Conservation (phyloP, 2,113 vertebrate genomes). For the Vimba vimba region DNA sequence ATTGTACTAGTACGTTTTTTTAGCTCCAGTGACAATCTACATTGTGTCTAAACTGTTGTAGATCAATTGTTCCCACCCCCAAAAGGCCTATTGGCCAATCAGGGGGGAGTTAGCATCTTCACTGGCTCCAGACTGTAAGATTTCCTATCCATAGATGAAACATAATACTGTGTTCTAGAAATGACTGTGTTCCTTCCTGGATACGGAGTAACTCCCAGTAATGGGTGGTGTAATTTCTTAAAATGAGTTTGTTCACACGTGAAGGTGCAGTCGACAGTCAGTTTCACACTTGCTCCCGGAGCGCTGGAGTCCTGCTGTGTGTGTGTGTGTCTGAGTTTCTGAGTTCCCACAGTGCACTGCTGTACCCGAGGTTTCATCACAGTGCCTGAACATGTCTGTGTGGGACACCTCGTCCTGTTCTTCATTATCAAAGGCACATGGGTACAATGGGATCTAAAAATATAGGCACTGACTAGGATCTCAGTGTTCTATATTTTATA, state of each 20-base stretch:
- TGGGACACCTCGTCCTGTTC: background rate
- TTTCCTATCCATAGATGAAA: conserved; percentile 22
- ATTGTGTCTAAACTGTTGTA: background rate
- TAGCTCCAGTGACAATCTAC: background rate
- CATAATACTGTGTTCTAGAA: background rate
- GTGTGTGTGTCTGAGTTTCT: conserved; percentile 11
- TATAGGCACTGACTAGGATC: background rate
- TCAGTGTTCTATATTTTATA: background rate
- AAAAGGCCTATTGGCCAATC: background rate
- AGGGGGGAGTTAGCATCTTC: background rate
- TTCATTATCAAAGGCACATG: conserved; percentile 7
- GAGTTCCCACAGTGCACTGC: conserved; percentile 3
- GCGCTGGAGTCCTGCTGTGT: background rate
- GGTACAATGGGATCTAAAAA: background rate
- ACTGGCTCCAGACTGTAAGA: background rate
- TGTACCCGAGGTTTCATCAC: background rate
- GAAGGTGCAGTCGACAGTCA: conserved; percentile 3
- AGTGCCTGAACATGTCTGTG: background rate
- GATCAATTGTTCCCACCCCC: background rate
- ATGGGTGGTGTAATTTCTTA: background rate
- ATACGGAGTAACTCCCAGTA: conserved; percentile 17
- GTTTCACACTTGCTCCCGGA: conserved; percentile 1
- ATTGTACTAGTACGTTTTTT: background rate
- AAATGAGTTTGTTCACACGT: conserved; percentile 42
- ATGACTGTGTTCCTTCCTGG: background rate